These are phyloP conservation scores for Drosophila orosa DNA, from an alignment of 1,140 invertebrate genomes.

Conservation along the genomic window DNA sequence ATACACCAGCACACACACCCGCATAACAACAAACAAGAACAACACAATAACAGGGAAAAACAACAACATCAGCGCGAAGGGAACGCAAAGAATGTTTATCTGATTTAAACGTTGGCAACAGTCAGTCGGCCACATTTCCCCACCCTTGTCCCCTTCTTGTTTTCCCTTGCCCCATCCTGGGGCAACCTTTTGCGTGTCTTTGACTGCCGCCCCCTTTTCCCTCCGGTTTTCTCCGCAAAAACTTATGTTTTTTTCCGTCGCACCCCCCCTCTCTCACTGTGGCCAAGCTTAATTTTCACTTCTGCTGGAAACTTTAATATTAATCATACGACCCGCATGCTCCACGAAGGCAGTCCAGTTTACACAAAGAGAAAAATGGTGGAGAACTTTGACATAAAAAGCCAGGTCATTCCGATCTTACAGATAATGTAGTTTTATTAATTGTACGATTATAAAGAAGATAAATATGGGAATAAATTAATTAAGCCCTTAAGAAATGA, in stretches of 20 bases:
- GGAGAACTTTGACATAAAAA: not conserved
- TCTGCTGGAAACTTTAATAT: slow-evolving; percentile 73
- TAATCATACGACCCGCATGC: slow-evolving; percentile 77
- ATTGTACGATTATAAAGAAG: not conserved
- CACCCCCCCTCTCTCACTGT: slow-evolving; percentile 4
- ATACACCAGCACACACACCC: slow-evolving; percentile 9
- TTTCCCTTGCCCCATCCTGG: slow-evolving; percentile 6
- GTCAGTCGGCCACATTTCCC: slow-evolving; percentile 53
- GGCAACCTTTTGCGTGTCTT: slow-evolving; percentile 68
- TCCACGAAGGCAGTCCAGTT: slow-evolving; percentile 6
- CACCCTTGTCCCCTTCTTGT: not conserved
- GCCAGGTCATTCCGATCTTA: not conserved
- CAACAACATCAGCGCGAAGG: slow-evolving; percentile 49
- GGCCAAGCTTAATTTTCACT: slow-evolving; percentile 74
- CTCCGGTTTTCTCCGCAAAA: slow-evolving; percentile 29
- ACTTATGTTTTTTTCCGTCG: slow-evolving; percentile 58
- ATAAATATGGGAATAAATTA: not conserved
- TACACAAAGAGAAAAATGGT: slow-evolving; percentile 14
- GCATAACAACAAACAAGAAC: slow-evolving; percentile 43
- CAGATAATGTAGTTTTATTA: not conserved
- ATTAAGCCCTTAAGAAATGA: not conserved
- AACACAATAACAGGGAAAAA: slow-evolving; percentile 48
- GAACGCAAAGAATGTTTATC: slow-evolving; percentile 69
- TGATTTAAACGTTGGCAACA: slow-evolving; percentile 77
- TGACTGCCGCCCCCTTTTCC: slow-evolving; percentile 9